phyloP scores from a whole-genome alignment of 2,113 vertebrate species.

The Eublepharis macularius region DNA sequence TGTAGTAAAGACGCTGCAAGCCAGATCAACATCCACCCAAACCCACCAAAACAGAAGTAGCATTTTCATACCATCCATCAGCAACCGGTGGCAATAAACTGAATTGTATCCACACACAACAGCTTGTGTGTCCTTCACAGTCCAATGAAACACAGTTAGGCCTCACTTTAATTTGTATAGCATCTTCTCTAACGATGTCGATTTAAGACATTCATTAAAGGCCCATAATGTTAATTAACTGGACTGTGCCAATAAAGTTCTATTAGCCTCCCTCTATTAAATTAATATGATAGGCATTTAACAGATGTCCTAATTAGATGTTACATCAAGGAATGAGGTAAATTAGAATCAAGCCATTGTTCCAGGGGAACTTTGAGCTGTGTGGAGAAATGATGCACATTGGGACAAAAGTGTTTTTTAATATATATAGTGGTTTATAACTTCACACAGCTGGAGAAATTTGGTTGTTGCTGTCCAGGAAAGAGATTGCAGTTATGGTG shows the following conservation, averaged over 20 bases:
- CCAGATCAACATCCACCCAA: not conserved
- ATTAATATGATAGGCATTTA: conserved; percentile 76
- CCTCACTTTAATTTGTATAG: conserved; percentile 69
- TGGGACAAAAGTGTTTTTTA: not conserved
- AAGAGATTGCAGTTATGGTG: not conserved
- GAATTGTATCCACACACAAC: not conserved
- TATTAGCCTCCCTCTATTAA: conserved; percentile 73
- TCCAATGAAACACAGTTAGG: conserved; percentile 59
- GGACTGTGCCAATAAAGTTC: conserved; percentile 70
- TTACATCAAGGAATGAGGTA: conserved; percentile 65
- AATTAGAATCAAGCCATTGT: conserved; percentile 64
- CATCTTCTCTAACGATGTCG: conserved; percentile 68
- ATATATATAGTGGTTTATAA: not conserved
- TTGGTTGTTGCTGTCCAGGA: not conserved
- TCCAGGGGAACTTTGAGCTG: conserved; percentile 48
- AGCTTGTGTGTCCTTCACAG: conserved; percentile 67
- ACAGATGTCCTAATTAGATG: conserved; percentile 78
- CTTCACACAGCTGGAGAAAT: not conserved
- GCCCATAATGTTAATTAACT: conserved; percentile 74
- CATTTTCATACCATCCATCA: not conserved
- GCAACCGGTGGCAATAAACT: not conserved
- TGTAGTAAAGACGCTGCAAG: not conserved
- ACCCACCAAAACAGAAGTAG: no score
- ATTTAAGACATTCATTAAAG: conserved; percentile 72
- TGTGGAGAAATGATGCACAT: not conserved